These are phyloP conservation scores for Neodiprion pinetum DNA, from an alignment of 1,140 invertebrate genomes.

Conservation along the genomic window DNA sequence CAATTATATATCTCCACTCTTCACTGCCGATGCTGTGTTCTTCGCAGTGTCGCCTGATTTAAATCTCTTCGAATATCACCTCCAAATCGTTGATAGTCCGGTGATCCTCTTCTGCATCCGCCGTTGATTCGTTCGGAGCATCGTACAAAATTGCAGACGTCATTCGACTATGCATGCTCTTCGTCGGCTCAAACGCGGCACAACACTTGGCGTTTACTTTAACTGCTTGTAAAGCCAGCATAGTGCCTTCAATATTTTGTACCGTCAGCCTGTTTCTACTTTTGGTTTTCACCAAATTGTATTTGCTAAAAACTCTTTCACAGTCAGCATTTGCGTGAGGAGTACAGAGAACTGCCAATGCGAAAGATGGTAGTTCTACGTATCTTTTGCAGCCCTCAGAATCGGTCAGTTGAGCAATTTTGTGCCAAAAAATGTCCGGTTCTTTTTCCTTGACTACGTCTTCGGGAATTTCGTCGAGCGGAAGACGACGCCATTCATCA, in stretches of 20 bases:
- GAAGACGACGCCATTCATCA: slow-evolving; percentile 23
- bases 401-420: slow-evolving; percentile 19
- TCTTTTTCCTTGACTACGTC: slow-evolving; percentile 23
- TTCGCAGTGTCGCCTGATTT: not conserved
- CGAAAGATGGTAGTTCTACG: slow-evolving; percentile 20
- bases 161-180: not conserved
- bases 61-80: not conserved
- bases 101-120: slow-evolving; percentile 2
- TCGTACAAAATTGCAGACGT: not conserved
- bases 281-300: slow-evolving; percentile 17
- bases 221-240: slow-evolving; percentile 2
- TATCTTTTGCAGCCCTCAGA: slow-evolving; percentile 20
- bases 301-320: slow-evolving; percentile 20
- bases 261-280: slow-evolving; percentile 14
- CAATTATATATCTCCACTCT: not conserved
- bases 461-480: slow-evolving; percentile 24
- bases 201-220: not conserved
- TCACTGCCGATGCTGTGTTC: not conserved
- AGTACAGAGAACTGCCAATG: slow-evolving; percentile 21
- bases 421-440: slow-evolving; percentile 25
- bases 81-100: not conserved
- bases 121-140: not conserved
- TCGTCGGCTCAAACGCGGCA: slow-evolving; percentile 6
- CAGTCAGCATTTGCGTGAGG: slow-evolving; percentile 24
- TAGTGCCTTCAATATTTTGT: slow-evolving; percentile 7